Evolutionary conservation across 2,113 vertebrate species (phyloP).

Genomic region (Eulemur rufifrons): DNA sequence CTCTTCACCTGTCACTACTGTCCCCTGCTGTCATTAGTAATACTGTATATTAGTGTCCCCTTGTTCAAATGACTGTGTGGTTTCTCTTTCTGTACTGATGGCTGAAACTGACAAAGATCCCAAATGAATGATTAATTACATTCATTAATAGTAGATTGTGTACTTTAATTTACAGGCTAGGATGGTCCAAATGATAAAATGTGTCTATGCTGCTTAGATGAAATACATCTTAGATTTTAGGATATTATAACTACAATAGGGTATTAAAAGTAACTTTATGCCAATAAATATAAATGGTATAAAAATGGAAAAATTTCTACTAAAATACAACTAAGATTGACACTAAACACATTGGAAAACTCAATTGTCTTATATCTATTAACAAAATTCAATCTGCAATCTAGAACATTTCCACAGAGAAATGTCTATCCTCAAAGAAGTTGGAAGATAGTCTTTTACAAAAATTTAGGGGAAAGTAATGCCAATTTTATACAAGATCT

Average conservation of each 20-base stretch:
- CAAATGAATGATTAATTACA: neutral
- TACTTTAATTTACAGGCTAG: neutral
- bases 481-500: neutral
- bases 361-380: neutral
- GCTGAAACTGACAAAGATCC: neutral
- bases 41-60: neutral
- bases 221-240: neutral
- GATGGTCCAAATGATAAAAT: neutral
- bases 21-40: too few species aligned
- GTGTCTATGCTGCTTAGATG: neutral
- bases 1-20: neutral
- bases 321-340: neutral
- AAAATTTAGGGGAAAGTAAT: neutral
- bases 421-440: neutral
- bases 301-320: neutral
- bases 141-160: neutral
- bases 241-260: neutral
- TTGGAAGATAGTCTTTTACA: neutral
- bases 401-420: neutral
- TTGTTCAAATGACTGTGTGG: neutral
- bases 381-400: neutral
- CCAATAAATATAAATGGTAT: neutral
- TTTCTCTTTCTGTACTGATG: neutral
- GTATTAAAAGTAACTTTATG: neutral
- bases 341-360: neutral